phyloP scores from a whole-genome alignment of 2,113 vertebrate genomes.

The Actenoides lindsayi region DNA sequence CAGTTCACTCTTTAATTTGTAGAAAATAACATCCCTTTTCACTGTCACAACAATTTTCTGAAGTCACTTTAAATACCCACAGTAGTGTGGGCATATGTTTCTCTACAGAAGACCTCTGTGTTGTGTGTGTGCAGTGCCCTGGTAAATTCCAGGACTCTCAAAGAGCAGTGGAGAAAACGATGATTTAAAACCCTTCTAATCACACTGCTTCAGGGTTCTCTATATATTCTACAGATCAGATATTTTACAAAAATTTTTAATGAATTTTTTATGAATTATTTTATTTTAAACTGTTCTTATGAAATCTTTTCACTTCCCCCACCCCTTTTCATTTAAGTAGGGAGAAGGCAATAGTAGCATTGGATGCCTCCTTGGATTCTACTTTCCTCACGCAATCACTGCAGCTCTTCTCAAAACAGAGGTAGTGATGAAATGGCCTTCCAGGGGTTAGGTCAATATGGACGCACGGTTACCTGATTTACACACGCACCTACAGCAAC shows the following conservation, averaged over 20 bases:
- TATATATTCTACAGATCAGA: not conserved
- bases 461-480: not conserved
- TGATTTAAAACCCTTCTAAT: not conserved
- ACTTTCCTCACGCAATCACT: not conserved
- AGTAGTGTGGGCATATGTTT: fast-evolving
- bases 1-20: not conserved
- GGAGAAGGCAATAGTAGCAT: not conserved
- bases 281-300: not conserved
- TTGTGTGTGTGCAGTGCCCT: not conserved
- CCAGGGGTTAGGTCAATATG: fast-evolving
- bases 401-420: not conserved
- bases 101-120: not conserved
- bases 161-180: not conserved
- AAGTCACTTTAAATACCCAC: not conserved
- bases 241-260: too few relatives aligned
- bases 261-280: too few relatives aligned
- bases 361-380: not conserved
- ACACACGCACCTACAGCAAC: not conserved
- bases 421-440: fast-evolving
- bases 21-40: not conserved
- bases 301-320: not conserved
- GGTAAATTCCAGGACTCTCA: not conserved
- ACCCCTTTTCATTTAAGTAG: not conserved
- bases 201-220: not conserved
- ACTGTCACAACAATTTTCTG: not conserved